A percentile compares a stretch with the other conserved stretches of the same genome.
These are phyloP conservation scores for Drosophila ustulata DNA, from an alignment of 2,888 invertebrate species.

Conservation along the genomic window DNA sequence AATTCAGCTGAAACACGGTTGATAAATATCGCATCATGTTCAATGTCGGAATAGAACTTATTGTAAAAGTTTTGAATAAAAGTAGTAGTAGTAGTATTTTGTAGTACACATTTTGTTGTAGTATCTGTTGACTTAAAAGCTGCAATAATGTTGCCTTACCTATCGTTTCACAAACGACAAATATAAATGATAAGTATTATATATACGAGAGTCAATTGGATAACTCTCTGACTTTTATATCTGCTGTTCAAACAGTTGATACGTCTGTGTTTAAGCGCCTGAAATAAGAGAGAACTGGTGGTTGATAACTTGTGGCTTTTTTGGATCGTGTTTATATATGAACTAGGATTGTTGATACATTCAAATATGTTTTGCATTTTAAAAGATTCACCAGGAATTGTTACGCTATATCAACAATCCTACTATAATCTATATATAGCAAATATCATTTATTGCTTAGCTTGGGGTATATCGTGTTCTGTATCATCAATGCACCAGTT, in stretches of 20 bases:
- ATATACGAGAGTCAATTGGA: slow-evolving; percentile 58
- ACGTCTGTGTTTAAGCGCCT: slow-evolving; percentile 86
- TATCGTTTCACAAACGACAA: slow-evolving; percentile 76
- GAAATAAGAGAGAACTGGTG: slow-evolving; percentile 96
- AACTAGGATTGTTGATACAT: slow-evolving; percentile 50
- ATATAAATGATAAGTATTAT: slow-evolving; percentile 58
- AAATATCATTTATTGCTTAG: slow-evolving; percentile 41
- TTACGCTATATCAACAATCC: slow-evolving; percentile 42
- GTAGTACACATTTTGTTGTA: slow-evolving; percentile 36
- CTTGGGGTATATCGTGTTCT: slow-evolving; percentile 48
- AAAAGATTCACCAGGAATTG: background rate
- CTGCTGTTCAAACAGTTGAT: slow-evolving; percentile 68
- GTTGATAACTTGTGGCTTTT: slow-evolving; percentile 87
- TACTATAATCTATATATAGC: slow-evolving; percentile 39
- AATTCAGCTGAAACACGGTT: slow-evolving; percentile 89
- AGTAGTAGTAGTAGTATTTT: slow-evolving; percentile 18
- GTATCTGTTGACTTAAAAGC: slow-evolving; percentile 80
- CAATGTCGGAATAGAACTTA: slow-evolving; percentile 67
- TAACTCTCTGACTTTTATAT: slow-evolving; percentile 62
- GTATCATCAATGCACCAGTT: slow-evolving; percentile 79
- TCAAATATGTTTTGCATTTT: background rate
- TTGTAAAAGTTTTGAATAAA: slow-evolving; percentile 21
- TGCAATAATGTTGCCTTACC: slow-evolving; percentile 84
- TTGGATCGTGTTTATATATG: slow-evolving; percentile 85
- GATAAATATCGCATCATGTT: slow-evolving; percentile 83